Conservation (phyloP, 2,797 vertebrate species). For the Eremophila alpestris region DNA sequence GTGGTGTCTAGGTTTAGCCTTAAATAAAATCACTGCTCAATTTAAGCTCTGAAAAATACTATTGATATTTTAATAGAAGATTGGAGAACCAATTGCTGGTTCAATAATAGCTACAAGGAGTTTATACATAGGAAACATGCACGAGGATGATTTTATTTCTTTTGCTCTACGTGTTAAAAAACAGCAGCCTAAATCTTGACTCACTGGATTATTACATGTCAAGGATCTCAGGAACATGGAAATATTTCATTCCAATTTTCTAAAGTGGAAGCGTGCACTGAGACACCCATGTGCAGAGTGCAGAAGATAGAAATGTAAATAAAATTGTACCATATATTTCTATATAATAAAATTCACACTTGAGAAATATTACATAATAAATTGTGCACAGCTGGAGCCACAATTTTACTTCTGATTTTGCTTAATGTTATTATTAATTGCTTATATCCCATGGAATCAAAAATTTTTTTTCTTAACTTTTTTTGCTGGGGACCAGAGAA, state of each 20-base stretch:
- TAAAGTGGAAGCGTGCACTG: neutral
- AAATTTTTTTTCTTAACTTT: neutral
- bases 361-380: neutral
- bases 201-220: conserved; percentile 42
- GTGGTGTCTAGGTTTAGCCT: conserved; percentile 70
- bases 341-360: neutral
- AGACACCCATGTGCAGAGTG: neutral
- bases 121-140: conserved; percentile 73
- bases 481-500: neutral
- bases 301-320: neutral
- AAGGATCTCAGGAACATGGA: conserved; percentile 44
- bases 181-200: conserved; percentile 57
- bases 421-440: neutral
- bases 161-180: conserved; percentile 64
- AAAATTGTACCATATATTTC: neutral
- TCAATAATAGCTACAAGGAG: conserved; percentile 74
- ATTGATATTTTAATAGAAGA: conserved; percentile 81
- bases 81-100: conserved; percentile 62
- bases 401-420: neutral
- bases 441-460: neutral
- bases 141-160: conserved; percentile 67
- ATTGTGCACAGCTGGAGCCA: neutral
- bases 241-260: conserved; percentile 37
- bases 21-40: conserved; percentile 79
- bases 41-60: conserved; percentile 77